Percentiles rank a stretch among this genome's conserved stretches.
Conservation (phyloP, 2,888 invertebrate species). For the Eristalis pertinax region DNA sequence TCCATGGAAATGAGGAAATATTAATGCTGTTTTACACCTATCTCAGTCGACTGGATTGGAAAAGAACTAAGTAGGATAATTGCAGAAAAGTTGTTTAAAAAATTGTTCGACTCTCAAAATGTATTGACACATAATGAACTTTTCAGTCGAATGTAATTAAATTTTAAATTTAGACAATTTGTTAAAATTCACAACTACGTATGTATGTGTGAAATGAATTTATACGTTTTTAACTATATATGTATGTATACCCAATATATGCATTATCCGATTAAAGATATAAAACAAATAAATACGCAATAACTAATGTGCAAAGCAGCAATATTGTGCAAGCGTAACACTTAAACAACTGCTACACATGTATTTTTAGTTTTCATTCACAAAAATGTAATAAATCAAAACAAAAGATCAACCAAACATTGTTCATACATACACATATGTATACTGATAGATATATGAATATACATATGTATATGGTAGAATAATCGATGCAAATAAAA, state of each 20-base stretch:
- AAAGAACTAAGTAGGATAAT: no score
- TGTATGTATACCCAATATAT: not conserved
- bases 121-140: slow-evolving; percentile 10
- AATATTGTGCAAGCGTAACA: slow-evolving; percentile 69
- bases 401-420: not conserved
- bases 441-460: not conserved
- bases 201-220: slow-evolving; percentile 63
- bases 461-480: not conserved
- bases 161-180: not conserved
- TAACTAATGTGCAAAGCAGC: slow-evolving; percentile 64
- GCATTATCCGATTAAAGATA: slow-evolving; percentile 1
- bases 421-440: not conserved
- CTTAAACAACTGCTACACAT: slow-evolving; percentile 62
- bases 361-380: not conserved
- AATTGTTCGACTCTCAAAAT: not conserved
- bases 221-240: slow-evolving; percentile 1
- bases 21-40: no score
- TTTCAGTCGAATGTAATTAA: not conserved
- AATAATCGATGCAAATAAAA: not conserved
- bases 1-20: no score
- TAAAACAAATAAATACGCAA: not conserved
- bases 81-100: no score
- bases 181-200: slow-evolving; percentile 43
- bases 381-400: slow-evolving; percentile 10
- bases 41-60: no score